Conservation (phyloP, 2,797 vertebrate genomes). For the Spea hammondii region DNA sequence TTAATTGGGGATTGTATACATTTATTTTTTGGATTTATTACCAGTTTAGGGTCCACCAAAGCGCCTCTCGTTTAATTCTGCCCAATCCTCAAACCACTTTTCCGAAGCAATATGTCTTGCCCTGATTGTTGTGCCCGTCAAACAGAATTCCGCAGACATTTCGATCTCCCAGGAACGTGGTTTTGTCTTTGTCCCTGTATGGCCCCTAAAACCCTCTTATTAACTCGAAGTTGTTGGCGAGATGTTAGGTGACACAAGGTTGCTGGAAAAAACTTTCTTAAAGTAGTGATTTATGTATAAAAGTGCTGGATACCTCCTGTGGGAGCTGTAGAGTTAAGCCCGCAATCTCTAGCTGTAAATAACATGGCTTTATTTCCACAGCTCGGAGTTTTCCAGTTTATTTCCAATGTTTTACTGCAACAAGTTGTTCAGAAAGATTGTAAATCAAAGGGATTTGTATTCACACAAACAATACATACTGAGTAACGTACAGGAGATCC, state of each 20-base stretch:
- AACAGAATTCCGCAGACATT: constrained; percentile 14
- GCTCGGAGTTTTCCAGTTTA: constrained; percentile 2
- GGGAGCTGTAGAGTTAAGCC: constrained; percentile 14
- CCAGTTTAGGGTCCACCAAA: too few species aligned
- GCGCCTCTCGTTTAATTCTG: too few species aligned
- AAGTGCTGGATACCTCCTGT: neutral
- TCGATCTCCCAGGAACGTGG: constrained; percentile 18
- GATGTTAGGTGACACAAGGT: constrained; percentile 26
- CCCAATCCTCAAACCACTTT: too few species aligned
- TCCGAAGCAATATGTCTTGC: neutral
- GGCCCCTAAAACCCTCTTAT: constrained; percentile 32
- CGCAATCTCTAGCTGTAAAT: constrained; percentile 12
- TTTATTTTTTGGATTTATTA: too few species aligned
- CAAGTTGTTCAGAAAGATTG: neutral
- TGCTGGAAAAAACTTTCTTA: constrained; percentile 8
- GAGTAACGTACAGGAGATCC: too few species aligned
- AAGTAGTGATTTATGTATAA: constrained; percentile 17
- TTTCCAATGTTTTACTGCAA: constrained; percentile 21
- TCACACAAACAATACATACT: neutral
- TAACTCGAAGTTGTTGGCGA: constrained; percentile 31
- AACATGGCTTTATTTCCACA: constrained; percentile 1
- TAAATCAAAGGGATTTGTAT: neutral
- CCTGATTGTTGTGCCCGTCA: constrained; percentile 4
- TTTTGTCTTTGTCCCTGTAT: constrained; percentile 11
- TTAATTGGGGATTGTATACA: too few species aligned